A percentile compares a stretch with the other conserved stretches of the same genome.
Evolutionary conservation across 1,140 invertebrate species (phyloP).

Genomic region (Gonioctena quinquepunctata): DNA sequence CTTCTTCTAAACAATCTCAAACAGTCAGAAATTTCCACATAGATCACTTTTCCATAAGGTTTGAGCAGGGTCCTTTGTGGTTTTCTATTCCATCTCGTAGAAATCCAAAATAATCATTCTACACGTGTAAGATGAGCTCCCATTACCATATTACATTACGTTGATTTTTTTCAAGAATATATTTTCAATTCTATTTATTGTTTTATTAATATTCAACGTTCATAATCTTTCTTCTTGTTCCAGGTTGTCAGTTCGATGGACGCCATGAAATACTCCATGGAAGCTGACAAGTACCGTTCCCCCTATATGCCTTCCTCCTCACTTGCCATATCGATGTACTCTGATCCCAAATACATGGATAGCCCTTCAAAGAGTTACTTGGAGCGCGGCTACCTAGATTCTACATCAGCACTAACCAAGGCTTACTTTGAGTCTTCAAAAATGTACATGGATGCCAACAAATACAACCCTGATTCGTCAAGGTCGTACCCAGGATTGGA

Average conservation of each 20-base stretch:
- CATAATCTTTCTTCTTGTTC: no score
- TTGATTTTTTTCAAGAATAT: no score
- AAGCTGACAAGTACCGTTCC: conserved; percentile 74
- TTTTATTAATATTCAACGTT: no score
- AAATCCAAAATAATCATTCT: no score
- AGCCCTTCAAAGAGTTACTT: conserved; percentile 69
- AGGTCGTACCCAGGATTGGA: conserved; percentile 60
- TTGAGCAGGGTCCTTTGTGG: no score
- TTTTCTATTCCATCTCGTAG: no score
- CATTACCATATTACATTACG: no score
- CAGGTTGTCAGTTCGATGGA: conserved; percentile 77
- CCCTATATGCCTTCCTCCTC: conserved; percentile 68
- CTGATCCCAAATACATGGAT: conserved; percentile 68
- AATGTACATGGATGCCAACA: conserved; percentile 79
- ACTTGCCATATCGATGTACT: conserved; percentile 70
- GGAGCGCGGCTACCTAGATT: conserved; percentile 65
- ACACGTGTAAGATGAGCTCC: no score
- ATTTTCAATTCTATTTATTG: no score
- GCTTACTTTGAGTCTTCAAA: conserved; percentile 77
- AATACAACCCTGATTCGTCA: conserved; percentile 53
- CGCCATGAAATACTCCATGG: conserved; percentile 77
- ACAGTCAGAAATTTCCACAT: no score
- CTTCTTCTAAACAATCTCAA: no score
- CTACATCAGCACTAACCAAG: conserved; percentile 73
- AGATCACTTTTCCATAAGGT: no score